These are phyloP conservation scores for Capromys pilorides DNA, from an alignment of 2,797 vertebrate genomes.

Conservation along the genomic window DNA sequence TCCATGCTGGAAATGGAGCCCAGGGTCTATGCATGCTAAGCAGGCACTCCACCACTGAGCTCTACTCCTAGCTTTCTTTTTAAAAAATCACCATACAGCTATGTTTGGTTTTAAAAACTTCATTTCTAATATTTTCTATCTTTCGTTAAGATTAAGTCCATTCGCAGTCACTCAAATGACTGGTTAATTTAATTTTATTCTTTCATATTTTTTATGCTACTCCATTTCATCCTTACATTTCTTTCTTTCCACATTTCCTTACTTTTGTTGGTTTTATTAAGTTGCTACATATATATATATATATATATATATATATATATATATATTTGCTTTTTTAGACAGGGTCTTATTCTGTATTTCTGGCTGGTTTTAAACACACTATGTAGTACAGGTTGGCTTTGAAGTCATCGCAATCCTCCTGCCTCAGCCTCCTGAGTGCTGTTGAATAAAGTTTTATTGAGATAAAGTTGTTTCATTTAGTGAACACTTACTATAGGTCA, in stretches of 20 bases:
- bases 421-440: too few species aligned
- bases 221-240: conserved; percentile 4
- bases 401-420: too few species aligned
- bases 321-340: too few species aligned
- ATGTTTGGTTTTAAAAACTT: neutral
- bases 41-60: neutral
- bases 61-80: neutral
- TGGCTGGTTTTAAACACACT: too few species aligned
- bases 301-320: too few species aligned
- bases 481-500: too few species aligned
- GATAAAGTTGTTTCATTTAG: too few species aligned
- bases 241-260: neutral
- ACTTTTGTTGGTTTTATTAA: conserved; percentile 13
- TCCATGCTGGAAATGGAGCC: neutral
- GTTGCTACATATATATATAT: neutral
- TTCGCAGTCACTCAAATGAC: conserved; percentile 9
- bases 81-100: neutral
- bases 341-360: too few species aligned
- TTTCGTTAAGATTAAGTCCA: neutral
- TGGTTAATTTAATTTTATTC: conserved; percentile 11
- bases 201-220: neutral
- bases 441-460: too few species aligned
- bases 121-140: neutral
- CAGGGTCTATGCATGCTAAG: neutral
- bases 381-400: too few species aligned